Evolutionary conservation across 2,113 vertebrate species (phyloP).

Genomic region (Misgurnus anguillicaudatus): DNA sequence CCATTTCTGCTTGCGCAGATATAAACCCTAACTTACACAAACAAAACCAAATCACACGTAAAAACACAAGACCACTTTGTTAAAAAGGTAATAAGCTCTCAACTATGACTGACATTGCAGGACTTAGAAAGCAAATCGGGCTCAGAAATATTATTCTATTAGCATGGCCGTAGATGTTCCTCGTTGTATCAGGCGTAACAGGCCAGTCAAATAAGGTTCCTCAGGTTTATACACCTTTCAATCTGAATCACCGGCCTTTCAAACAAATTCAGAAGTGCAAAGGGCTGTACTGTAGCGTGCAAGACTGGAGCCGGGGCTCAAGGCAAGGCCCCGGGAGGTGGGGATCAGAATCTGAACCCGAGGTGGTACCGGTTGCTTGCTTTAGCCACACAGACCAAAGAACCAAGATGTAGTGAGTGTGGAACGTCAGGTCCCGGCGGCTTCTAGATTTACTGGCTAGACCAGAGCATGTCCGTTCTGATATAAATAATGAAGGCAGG

Average conservation of each 20-base stretch:
- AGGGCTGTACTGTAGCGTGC: slow-evolving; percentile 14
- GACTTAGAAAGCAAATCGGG: neutral
- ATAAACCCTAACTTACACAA: neutral
- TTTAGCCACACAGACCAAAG: slow-evolving; percentile 36
- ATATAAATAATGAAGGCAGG: slow-evolving; percentile 54
- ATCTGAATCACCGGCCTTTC: slow-evolving; percentile 45
- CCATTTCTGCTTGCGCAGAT: neutral
- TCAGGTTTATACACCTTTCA: slow-evolving; percentile 43
- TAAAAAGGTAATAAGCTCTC: slow-evolving; percentile 15
- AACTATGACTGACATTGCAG: slow-evolving; percentile 19
- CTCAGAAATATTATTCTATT: slow-evolving; percentile 14
- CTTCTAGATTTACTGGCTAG: slow-evolving; percentile 58
- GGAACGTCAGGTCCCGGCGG: slow-evolving; percentile 46
- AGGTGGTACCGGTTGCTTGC: slow-evolving; percentile 36
- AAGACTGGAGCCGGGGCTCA: neutral
- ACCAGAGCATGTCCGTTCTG: slow-evolving; percentile 53
- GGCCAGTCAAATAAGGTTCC: slow-evolving; percentile 30
- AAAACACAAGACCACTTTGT: neutral
- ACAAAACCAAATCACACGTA: neutral
- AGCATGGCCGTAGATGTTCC: slow-evolving; percentile 23
- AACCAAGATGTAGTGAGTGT: slow-evolving; percentile 45
- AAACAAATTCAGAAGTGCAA: slow-evolving; percentile 44
- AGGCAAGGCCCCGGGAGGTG: too few relatives aligned
- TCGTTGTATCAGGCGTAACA: slow-evolving; percentile 31
- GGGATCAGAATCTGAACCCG: slow-evolving; percentile 28